These are phyloP conservation scores for Chromoteleia sp. DNA, from an alignment of 2,888 invertebrate genomes.

Conservation along the genomic window DNA sequence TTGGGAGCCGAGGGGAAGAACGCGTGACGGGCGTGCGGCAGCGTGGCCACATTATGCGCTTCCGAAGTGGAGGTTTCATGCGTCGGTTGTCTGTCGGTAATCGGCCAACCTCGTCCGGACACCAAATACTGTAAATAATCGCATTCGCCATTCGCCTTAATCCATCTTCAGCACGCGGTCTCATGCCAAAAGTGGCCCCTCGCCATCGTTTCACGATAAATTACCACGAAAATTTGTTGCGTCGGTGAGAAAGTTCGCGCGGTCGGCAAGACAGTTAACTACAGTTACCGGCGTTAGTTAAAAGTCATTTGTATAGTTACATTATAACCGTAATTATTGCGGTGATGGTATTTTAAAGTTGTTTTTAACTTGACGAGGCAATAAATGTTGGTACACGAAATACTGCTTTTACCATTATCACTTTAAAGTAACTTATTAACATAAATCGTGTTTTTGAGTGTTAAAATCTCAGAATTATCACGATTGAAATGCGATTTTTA, in stretches of 20 bases:
- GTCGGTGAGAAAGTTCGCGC: not conserved
- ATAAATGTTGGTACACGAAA: no score
- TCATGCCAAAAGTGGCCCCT: slow-evolving; percentile 62
- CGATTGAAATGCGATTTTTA: no score
- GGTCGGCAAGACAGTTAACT: not conserved
- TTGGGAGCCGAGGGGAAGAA: slow-evolving; percentile 85
- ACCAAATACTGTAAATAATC: slow-evolving; percentile 83
- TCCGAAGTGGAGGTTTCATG: slow-evolving; percentile 83
- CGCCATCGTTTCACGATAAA: slow-evolving; percentile 45
- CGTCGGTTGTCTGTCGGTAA: slow-evolving; percentile 83
- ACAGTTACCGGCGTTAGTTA: no score
- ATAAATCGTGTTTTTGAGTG: no score
- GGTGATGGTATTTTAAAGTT: no score
- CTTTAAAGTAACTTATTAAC: no score
- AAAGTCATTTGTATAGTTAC: no score
- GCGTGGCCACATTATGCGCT: slow-evolving; percentile 83
- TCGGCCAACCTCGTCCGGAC: slow-evolving; percentile 84
- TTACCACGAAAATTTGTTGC: not conserved
- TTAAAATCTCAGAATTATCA: no score
- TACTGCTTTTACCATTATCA: no score
- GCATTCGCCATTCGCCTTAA: slow-evolving; percentile 73
- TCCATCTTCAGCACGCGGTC: slow-evolving; percentile 57
- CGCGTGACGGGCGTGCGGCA: slow-evolving; percentile 83
- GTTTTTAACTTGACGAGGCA: no score
- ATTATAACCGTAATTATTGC: no score